These are phyloP conservation scores for Drosophila anomelani DNA, from an alignment of 2,888 invertebrate genomes.

Conservation along the genomic window DNA sequence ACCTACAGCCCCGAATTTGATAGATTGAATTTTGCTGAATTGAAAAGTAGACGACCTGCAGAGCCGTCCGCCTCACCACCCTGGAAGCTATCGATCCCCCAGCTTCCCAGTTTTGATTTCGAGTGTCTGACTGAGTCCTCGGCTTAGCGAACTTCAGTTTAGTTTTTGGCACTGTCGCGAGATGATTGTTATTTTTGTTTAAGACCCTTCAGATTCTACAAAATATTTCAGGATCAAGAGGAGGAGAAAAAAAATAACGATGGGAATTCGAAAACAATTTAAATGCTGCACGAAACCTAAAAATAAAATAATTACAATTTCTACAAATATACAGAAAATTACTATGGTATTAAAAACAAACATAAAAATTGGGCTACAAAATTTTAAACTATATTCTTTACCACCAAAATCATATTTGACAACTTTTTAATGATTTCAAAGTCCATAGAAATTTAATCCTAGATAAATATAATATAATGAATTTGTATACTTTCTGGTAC, in stretches of 20 bases:
- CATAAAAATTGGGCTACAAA: no score
- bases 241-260: no score
- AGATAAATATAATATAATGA: no score
- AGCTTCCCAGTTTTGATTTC: constrained; percentile 9
- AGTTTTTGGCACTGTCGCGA: constrained; percentile 4
- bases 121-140: constrained; percentile 8
- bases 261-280: not conserved
- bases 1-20: constrained; percentile 55
- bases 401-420: no score
- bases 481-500: no score
- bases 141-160: constrained; percentile 10
- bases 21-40: constrained; percentile 62
- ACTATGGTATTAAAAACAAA: no score
- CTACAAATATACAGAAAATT: no score
- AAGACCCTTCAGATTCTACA: not conserved
- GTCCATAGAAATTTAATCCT: no score
- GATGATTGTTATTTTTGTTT: constrained; percentile 1
- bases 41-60: constrained; percentile 38
- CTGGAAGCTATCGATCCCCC: constrained; percentile 4
- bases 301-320: not conserved
- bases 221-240: not conserved
- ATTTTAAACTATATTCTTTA: no score
- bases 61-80: not conserved
- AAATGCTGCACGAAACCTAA: not conserved
- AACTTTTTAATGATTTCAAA: no score